Evolutionary conservation across 2,113 vertebrate genomes (phyloP), one percentile per base, ranked within the genome.

Genomic region (Aspiorhynchus laticeps): DNA sequence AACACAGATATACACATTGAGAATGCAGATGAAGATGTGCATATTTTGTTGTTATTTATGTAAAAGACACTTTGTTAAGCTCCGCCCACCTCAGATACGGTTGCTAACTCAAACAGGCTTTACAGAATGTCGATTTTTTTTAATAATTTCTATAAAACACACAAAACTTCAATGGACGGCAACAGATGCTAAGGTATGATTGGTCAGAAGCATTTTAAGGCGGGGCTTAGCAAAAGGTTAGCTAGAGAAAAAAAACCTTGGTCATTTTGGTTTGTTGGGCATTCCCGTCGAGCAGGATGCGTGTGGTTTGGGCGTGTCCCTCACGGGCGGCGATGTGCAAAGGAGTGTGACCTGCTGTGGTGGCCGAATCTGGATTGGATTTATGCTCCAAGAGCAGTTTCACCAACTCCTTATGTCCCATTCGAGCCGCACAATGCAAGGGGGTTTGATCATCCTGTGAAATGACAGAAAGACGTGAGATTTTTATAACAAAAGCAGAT

Each of bases 401-500:
- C 88, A 98, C 97, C 90, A 99, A 96, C 91, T 95, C 93, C 0
- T 96, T 96, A 94, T 99, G 97, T 69, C 98, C 98, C 0, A 97
- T 97, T 21, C 98, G 97, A 61, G 97, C 96, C 0, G 98, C 98
- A 90, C 98, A 99, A 95, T 99, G 97, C 89, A 99, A 93, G 0
- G 98, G 97, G 0, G 98, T 99, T 95, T 99, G 98, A 90, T 99
- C 98, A 0, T 99, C 98, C 98, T 98, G 92, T 24, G 61, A 38
- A 83, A 33, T 19, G 2, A 38, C n/a, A 26, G 53, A 65, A 12
- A 56, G 46, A 10, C 80, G 26, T 28, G 33, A 61, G 56, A 83
- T 41, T 33, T 31, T 56, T 15, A 33, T 21, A 43, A 41, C 2
- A 33, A 53, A 84, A 59, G n/a, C 17, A 78, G 15, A 41, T 12